phyloP scores from a whole-genome alignment of 1,140 invertebrate genomes.

The Hyposmocoma kahamanoa region DNA sequence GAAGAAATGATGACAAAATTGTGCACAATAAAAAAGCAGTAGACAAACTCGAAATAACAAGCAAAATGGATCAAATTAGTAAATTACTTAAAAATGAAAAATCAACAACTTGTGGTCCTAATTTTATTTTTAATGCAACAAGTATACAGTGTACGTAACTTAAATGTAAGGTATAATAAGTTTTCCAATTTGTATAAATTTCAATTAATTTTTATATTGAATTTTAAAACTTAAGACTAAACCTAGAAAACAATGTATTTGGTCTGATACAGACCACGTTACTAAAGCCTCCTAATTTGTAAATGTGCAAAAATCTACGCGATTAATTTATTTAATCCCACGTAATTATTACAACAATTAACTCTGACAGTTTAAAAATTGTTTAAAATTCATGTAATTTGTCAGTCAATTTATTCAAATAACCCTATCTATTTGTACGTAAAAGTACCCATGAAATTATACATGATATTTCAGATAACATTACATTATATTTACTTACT shows the following conservation, averaged over 20 bases:
- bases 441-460: not conserved
- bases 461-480: too few relatives aligned
- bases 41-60: too few relatives aligned
- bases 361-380: not conserved
- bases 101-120: too few relatives aligned
- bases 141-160: slow-evolving; percentile 5
- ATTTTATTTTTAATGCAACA: slow-evolving; percentile 3
- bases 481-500: too few relatives aligned
- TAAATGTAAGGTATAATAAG: not conserved
- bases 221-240: too few relatives aligned
- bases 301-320: not conserved
- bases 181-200: slow-evolving; percentile 1
- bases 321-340: not conserved
- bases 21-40: too few relatives aligned
- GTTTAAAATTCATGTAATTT: not conserved
- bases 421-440: slow-evolving; percentile 2
- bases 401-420: slow-evolving; percentile 3
- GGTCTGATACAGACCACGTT: slow-evolving; percentile 7
- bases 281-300: slow-evolving; percentile 3
- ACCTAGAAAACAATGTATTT: not conserved
- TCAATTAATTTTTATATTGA: too few relatives aligned
- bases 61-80: too few relatives aligned
- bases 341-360: not conserved
- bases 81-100: too few relatives aligned
- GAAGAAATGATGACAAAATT: too few relatives aligned